Evolutionary conservation across 2,888 invertebrate genomes (phyloP), one percentile per base, ranked within the genome.

Genomic region (Thecocarcelia acutangulata): DNA sequence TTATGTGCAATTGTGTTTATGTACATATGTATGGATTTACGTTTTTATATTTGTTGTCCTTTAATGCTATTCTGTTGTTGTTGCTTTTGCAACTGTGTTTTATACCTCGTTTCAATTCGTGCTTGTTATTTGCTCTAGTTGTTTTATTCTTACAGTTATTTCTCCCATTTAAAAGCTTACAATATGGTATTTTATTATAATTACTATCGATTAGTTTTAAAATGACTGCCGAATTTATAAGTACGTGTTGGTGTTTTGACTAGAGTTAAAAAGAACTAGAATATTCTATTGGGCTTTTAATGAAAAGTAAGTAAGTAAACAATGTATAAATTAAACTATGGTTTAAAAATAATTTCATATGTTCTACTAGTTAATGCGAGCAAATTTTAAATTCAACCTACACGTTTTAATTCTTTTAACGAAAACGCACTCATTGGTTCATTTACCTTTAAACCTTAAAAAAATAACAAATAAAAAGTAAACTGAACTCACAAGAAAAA

Each of bases 181-280:
- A 66, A 78, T 72, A 78, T 70, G 63, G 69, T 56, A 63, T 69
- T 64, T 82, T 76, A 64, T 64, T 79, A 54, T 80, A 85, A 85
- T 85, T 85, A 85, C 50, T 85, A 85, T 85, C 84, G 85, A 85
- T 85, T 85, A 83, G 84, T 85, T 85, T 84, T 83, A 83, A 83
- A 70, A 83, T 73, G 52, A 64, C 84, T 78, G 69, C 75, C 48
- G 24, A 28, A 40, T 72, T 70, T 74, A 75, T 50, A 75, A 69
- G 70, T 66, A 61, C 42, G 58, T 64, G 56, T 80, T 58, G 15
- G 24, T 21, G 44, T 8, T 61, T 58, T 24, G 1, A 3, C 12
- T 44, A 48, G 42, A n/a, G 42, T 44, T 15, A 9, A 48, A 33
- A 70, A 17, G n/a, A 37, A 54, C 24, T 24, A 17, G 64, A 3